Evolutionary conservation across 2,888 invertebrate species (phyloP).

Genomic region (Cantharis rufa): DNA sequence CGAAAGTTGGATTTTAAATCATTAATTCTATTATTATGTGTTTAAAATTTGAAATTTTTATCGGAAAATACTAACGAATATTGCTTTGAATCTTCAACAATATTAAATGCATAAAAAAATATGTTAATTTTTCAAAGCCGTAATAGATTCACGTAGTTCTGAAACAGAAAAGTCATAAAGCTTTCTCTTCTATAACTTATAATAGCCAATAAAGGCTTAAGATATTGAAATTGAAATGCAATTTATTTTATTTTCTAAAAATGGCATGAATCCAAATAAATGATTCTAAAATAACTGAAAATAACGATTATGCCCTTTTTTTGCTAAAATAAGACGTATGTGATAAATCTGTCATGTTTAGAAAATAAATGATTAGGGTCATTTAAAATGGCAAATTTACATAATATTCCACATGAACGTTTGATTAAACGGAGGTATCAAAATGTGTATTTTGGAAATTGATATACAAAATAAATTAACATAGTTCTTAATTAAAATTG

Average conservation of each 20-base stretch:
- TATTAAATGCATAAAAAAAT: background rate
- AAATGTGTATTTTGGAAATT: conserved; percentile 1
- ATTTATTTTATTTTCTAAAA: background rate
- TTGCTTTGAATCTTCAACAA: background rate
- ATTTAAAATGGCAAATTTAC: background rate
- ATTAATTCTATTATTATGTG: background rate
- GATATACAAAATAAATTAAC: conserved; percentile 12
- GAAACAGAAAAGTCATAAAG: background rate
- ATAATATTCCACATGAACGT: background rate
- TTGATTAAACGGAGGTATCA: background rate
- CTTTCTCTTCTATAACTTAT: background rate
- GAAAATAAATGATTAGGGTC: background rate
- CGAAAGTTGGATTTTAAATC: no score
- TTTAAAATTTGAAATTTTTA: background rate
- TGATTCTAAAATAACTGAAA: background rate
- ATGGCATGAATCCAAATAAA: background rate
- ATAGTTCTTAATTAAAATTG: conserved; percentile 17
- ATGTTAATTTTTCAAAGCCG: background rate
- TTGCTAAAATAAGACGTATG: background rate
- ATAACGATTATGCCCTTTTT: background rate
- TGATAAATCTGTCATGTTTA: background rate
- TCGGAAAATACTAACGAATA: background rate
- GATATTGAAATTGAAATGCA: background rate
- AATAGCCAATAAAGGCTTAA: background rate
- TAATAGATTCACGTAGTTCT: background rate